These are phyloP conservation scores for Dipodomys ordii DNA, from an alignment of 2,113 vertebrate genomes.

Conservation along the genomic window DNA sequence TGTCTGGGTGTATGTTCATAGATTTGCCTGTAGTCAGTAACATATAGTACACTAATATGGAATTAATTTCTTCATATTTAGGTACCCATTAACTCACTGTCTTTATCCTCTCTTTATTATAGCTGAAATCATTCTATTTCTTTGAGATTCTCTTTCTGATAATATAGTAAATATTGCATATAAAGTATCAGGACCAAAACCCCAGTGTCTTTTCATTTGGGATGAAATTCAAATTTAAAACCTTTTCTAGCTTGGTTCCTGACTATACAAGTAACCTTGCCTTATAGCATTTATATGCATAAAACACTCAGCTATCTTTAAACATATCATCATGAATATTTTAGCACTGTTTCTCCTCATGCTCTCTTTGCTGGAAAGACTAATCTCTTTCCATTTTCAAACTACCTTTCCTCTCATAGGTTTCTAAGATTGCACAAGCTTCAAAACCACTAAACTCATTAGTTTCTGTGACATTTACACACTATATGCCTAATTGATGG, in stretches of 20 bases:
- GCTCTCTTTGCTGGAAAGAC: not conserved
- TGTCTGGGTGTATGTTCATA: not conserved
- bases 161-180: not conserved
- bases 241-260: slow-evolving; percentile 17
- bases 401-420: not conserved
- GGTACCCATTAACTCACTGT: not conserved
- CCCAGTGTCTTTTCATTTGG: not conserved
- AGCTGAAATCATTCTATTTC: slow-evolving; percentile 36
- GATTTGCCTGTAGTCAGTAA: not conserved
- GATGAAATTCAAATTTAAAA: slow-evolving; percentile 15
- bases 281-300: not conserved
- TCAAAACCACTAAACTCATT: not conserved
- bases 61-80: slow-evolving; percentile 21
- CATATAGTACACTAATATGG: not conserved
- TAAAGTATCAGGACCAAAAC: not conserved
- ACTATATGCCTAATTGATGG: not conserved
- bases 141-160: slow-evolving; percentile 19
- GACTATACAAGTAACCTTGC: not conserved
- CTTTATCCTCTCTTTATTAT: not conserved
- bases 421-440: not conserved
- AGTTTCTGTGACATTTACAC: not conserved
- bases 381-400: not conserved
- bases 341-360: not conserved
- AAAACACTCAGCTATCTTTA: not conserved
- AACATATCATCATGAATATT: not conserved